A percentile compares a stretch with the other conserved stretches of the same genome.
These are phyloP conservation scores for Zhuqinia jingwanae DNA, from an alignment of 2,888 invertebrate species.

Conservation along the genomic window DNA sequence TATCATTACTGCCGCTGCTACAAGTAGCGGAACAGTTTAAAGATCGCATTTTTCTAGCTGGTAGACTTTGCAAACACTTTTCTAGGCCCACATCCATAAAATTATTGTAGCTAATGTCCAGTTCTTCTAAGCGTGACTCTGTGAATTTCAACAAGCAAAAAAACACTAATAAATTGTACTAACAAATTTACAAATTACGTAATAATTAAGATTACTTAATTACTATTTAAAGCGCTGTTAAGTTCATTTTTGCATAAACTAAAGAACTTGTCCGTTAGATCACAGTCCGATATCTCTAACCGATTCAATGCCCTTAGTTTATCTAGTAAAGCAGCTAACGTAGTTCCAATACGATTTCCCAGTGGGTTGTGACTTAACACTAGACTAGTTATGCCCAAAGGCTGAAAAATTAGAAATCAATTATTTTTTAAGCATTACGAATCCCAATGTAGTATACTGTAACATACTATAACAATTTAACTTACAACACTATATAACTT, in stretches of 20 bases:
- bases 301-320: constrained; percentile 65
- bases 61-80: constrained; percentile 58
- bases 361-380: constrained; percentile 76
- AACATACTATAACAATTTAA: neutral
- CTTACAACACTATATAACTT: constrained; percentile 15
- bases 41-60: constrained; percentile 52
- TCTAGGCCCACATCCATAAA: constrained; percentile 69
- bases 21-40: constrained; percentile 63
- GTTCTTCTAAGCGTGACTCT: constrained; percentile 73
- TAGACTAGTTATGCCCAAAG: constrained; percentile 52
- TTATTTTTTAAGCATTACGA: too few species aligned
- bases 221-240: constrained; percentile 68
- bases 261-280: constrained; percentile 72
- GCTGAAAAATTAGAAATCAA: constrained; percentile 35
- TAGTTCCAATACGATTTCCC: constrained; percentile 69
- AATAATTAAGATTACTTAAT: neutral
- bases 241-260: constrained; percentile 54
- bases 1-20: constrained; percentile 12
- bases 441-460: too few species aligned
- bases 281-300: constrained; percentile 71
- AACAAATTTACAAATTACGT: neutral
- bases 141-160: constrained; percentile 11
- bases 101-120: constrained; percentile 75
- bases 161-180: neutral
- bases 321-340: constrained; percentile 58